Percentiles rank a stretch among this genome's conserved stretches.
These are phyloP conservation scores for Spizaetus ornatus DNA, from an alignment of 2,113 vertebrate species.

Conservation along the genomic window DNA sequence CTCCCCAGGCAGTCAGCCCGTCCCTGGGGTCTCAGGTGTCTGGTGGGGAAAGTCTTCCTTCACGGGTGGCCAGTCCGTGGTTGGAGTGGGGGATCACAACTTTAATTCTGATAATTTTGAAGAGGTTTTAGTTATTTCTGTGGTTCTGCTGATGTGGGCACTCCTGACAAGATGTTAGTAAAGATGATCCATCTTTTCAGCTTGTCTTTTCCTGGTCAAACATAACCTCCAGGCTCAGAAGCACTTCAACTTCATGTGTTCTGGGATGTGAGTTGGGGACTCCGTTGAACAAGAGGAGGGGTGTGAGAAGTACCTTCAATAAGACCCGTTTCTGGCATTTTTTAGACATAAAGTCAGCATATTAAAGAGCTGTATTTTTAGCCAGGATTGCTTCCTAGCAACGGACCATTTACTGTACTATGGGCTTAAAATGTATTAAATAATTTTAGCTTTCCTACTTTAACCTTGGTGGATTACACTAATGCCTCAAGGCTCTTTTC, in stretches of 20 bases:
- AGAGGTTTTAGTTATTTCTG: background rate
- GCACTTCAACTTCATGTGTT: background rate
- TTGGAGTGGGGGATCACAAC: background rate
- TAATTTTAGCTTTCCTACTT: slow-evolving; percentile 62
- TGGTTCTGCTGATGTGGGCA: too few species aligned
- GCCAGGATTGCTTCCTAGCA: slow-evolving; percentile 35
- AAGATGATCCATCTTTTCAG: background rate
- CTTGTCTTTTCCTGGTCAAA: background rate
- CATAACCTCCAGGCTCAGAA: background rate
- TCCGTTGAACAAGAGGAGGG: background rate
- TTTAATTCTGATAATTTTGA: background rate
- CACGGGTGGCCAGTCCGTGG: background rate
- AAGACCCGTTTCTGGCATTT: background rate
- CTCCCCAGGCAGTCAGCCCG: background rate
- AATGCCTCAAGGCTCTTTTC: slow-evolving; percentile 36
- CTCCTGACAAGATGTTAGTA: background rate
- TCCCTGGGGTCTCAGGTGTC: background rate
- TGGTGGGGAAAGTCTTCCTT: background rate
- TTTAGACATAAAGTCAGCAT: background rate
- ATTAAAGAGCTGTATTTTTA: slow-evolving; percentile 32
- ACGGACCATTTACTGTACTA: slow-evolving; percentile 12
- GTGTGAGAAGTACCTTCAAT: background rate
- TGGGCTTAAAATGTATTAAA: slow-evolving; percentile 56
- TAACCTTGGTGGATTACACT: slow-evolving; percentile 53
- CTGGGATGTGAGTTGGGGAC: background rate